A percentile compares a stretch with the other conserved stretches of the same genome.
These are phyloP conservation scores for Stichodactyla helianthus DNA, from an alignment of 64 coral and sea anemone species.

Conservation along the genomic window DNA sequence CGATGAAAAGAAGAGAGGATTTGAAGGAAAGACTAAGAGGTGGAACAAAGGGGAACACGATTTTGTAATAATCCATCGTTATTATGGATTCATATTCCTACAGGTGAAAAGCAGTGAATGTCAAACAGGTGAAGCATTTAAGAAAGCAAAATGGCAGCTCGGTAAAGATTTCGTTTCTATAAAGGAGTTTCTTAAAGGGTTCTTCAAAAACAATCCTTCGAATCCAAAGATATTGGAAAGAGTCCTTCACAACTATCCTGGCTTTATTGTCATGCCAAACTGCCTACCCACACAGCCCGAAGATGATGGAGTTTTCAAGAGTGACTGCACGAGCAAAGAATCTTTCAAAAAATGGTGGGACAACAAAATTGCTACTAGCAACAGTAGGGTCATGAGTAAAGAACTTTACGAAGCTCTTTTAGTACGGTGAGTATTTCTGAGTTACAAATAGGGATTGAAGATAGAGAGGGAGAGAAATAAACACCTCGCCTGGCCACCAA, in stretches of 20 bases:
- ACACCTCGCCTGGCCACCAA: too few species aligned
- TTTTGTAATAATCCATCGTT: conserved; percentile 58
- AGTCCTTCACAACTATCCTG: conserved; percentile 18
- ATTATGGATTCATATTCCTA: conserved; percentile 34
- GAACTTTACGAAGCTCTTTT: background rate
- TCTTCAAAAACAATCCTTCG: too few species aligned
- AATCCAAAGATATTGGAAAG: background rate
- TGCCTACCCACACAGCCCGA: background rate
- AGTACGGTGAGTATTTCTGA: background rate
- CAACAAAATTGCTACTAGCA: background rate
- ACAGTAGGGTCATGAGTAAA: background rate
- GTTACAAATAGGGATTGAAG: too few species aligned
- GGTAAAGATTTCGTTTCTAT: too few species aligned
- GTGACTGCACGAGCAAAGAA: conserved; percentile 31
- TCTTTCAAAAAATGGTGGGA: conserved; percentile 43
- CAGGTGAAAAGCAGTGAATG: conserved; percentile 38
- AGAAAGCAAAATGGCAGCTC: too few species aligned
- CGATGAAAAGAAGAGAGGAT: background rate
- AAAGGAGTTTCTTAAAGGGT: too few species aligned
- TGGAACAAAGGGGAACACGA: conserved; percentile 55
- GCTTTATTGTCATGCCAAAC: conserved; percentile 68
- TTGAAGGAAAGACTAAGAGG: background rate
- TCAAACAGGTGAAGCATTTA: background rate
- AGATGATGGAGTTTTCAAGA: conserved; percentile 23
- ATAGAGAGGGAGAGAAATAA: too few species aligned